Base-by-base conservation (phyloP, 2,888 invertebrate species). In the Gerosis bhagava region DNA sequence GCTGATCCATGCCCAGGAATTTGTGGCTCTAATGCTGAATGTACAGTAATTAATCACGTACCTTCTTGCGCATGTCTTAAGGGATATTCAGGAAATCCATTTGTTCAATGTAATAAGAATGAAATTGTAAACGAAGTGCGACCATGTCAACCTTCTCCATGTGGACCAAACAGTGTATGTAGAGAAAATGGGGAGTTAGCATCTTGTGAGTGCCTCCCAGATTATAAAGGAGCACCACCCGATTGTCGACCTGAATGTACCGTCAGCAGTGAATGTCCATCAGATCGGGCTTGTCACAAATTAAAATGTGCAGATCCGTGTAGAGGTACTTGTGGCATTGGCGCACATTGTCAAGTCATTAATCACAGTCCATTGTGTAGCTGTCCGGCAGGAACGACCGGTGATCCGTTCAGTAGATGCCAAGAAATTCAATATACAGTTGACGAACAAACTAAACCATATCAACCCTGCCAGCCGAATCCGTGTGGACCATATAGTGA, bases 1-100 rank as follows among this genome's bases (percentile, higher is more conserved):
- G 89, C 91, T 39, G 94, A 97, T 83, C 97, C 97, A 28, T 97
- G 97, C 63, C 94, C 95, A 8, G 96, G 96, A 50, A 92, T 95
- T 49, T 97, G 97, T 70, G 97, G 96, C 4, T 90, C 91, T 42
- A 94, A 94, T 70, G 95, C 97, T 2, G 93, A 95, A 68, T 97
- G 97, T 69, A 92, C 92, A 29, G 96, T 96, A 3, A 92, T 95
- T 8, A 96, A 96, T 71, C 97, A 97, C 70, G 92, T 95, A 31
- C 96, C 97, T n/a, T 93, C 94, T 32, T 97, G 97, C 71, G 94
- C 93, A 4, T 97, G 97, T 66, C 70, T 91, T 10, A 90, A 91
- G 56, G 94, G 94, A 32, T 94, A 90, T 67, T 90, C 92, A 24
- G 96, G 96, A 36, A 94, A 96, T 90, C 95, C 96, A 41, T 89